Evolutionary conservation across 2,797 vertebrate species (phyloP), one percentile per base, ranked within the genome.

Genomic region (Pachyuromys duprasi): DNA sequence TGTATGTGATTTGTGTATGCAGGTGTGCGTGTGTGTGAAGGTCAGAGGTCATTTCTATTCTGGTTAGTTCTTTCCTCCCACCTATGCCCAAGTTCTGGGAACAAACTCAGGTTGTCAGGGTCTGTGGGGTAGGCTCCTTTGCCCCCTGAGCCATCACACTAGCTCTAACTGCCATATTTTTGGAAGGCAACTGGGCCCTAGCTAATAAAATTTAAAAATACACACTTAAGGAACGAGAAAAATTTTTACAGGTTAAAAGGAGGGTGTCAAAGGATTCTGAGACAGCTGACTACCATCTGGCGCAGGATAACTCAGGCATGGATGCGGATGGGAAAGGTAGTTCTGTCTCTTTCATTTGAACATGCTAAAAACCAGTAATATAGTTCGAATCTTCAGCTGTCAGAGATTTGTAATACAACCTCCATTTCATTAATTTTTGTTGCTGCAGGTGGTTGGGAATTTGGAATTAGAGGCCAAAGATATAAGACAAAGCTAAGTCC

Each of bases 141-240:
- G 28, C 8, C 45, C 33, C 26, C 55, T 55, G 84, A 86, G n/a
- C 33, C 26, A 55, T 57, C 67, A 39, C 24, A 39, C 8, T 24
- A 49, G 49, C 31, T 65, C n/a, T n/a, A 65, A 86, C 15, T 79
- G 92, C 63, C 49, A 4, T 45, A 93, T 86, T 92, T 94, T 94
- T 78, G 62, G 83, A 86, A 95, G 62, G 83, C 55, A 84, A 91
- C 33, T 69, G 45, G 62, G 31, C 49, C 76, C 63, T 92, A 86
- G 31, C 28, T 83, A 95, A 75, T 63, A 80, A 87, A 89, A 69
- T 89, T 92, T 87, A 95, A 95, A 95, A 72, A 86, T 78, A 57
- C 18, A 95, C 24, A 83, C 39, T 55, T 70, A 60, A 69, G 28
- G 53, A 95, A 94, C 60, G 86, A 84, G 45, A 91, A 63, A 49